Conservation (phyloP, 2,888 invertebrate species). For the Agelastica alni region DNA sequence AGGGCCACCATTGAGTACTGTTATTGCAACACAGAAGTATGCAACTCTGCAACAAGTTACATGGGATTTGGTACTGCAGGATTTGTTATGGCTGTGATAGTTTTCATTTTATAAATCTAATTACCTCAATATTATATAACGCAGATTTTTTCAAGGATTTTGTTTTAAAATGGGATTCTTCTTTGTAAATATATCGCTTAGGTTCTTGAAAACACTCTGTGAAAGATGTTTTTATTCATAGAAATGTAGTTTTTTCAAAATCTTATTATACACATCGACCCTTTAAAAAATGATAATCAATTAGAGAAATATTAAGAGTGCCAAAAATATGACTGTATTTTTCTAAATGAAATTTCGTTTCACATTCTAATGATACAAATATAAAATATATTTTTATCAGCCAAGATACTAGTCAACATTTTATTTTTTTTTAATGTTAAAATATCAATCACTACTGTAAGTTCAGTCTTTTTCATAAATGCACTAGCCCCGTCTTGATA, state of each 20-base stretch:
- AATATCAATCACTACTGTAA: no score
- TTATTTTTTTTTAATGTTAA: no score
- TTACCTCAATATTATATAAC: background rate
- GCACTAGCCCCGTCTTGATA: no score
- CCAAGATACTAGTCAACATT: background rate
- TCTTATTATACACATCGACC: no score
- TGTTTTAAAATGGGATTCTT: background rate
- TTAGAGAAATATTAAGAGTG: background rate
- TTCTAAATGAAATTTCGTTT: no score
- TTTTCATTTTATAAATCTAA: slow-evolving; percentile 7
- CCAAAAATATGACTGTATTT: background rate
- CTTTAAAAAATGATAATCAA: no score
- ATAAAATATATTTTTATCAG: background rate
- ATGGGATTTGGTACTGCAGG: background rate
- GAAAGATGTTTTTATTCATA: no score
- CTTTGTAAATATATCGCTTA: background rate
- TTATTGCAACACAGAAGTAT: slow-evolving; percentile 75
- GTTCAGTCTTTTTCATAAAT: no score
- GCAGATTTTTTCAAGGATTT: no score
- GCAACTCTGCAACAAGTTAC: slow-evolving; percentile 59
- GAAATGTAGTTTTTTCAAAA: no score
- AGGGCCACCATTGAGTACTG: slow-evolving; percentile 70
- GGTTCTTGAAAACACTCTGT: background rate
- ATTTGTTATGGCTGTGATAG: slow-evolving; percentile 27
- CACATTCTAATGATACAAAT: no score